These are phyloP conservation scores for Eupithecia pulchellata DNA, from an alignment of 2,888 invertebrate genomes.

Conservation along the genomic window DNA sequence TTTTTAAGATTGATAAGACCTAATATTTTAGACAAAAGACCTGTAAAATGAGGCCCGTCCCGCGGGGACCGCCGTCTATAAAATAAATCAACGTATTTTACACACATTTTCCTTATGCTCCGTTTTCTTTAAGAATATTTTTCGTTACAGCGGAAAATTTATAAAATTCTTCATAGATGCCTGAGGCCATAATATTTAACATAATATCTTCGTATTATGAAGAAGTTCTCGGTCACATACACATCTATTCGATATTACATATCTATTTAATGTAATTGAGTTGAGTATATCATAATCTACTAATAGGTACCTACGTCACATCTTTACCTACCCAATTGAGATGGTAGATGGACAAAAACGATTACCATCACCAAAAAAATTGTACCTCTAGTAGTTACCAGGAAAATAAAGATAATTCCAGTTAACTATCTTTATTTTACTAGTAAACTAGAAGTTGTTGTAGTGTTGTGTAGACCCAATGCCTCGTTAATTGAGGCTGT, in stretches of 20 bases:
- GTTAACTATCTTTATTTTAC: background rate
- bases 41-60: background rate
- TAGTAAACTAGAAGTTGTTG: background rate
- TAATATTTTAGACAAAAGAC: background rate
- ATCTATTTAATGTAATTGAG: too few species aligned
- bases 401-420: background rate
- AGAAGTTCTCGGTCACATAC: background rate
- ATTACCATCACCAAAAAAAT: background rate
- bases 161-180: background rate
- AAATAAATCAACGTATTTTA: slow-evolving; percentile 5
- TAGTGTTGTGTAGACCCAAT: too few species aligned
- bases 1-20: background rate
- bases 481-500: too few species aligned
- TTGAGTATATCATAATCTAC: too few species aligned
- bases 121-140: background rate
- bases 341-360: background rate
- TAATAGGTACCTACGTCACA: background rate
- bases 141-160: background rate
- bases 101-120: background rate
- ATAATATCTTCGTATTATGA: background rate
- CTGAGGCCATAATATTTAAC: background rate
- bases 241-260: too few species aligned
- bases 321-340: background rate
- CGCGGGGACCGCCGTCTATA: background rate
- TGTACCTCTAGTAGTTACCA: too few species aligned